phyloP scores from a whole-genome alignment of 2,888 invertebrate species.

The Mylabris sibirica region DNA sequence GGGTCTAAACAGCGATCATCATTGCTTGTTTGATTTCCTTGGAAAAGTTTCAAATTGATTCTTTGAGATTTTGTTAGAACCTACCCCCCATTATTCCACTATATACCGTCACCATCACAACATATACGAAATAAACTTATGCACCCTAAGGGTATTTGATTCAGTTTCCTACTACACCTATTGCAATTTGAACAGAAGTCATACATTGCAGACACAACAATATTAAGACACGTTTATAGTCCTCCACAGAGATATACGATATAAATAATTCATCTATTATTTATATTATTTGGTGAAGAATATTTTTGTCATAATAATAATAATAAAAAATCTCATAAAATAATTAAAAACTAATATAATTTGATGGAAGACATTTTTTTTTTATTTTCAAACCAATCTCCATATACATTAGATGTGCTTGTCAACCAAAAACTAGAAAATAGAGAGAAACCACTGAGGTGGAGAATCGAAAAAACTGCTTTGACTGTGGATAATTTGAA shows the following conservation, averaged over 20 bases:
- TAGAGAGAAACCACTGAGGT: not conserved
- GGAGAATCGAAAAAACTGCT: not conserved
- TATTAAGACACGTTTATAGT: not conserved
- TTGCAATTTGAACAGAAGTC: not conserved
- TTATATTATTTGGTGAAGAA: too few relatives aligned
- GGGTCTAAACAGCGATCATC: not conserved
- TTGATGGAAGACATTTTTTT: too few relatives aligned
- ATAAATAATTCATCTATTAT: too few relatives aligned
- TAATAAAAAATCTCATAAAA: too few relatives aligned
- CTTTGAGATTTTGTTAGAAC: not conserved
- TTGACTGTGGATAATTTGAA: not conserved
- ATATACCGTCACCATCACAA: not conserved
- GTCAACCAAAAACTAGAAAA: not conserved
- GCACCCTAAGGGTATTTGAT: not conserved
- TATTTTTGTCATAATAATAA: too few relatives aligned
- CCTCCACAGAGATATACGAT: not conserved
- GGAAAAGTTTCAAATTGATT: slow-evolving; percentile 8
- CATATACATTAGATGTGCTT: not conserved
- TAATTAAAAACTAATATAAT: not conserved
- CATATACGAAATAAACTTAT: not conserved
- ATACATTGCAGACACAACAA: not conserved
- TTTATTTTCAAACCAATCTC: not conserved
- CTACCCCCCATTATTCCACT: not conserved
- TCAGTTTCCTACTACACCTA: not conserved
- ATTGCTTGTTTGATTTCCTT: not conserved